Conservation (phyloP, 2,797 vertebrate genomes). For the Gorsachius magnificus region DNA sequence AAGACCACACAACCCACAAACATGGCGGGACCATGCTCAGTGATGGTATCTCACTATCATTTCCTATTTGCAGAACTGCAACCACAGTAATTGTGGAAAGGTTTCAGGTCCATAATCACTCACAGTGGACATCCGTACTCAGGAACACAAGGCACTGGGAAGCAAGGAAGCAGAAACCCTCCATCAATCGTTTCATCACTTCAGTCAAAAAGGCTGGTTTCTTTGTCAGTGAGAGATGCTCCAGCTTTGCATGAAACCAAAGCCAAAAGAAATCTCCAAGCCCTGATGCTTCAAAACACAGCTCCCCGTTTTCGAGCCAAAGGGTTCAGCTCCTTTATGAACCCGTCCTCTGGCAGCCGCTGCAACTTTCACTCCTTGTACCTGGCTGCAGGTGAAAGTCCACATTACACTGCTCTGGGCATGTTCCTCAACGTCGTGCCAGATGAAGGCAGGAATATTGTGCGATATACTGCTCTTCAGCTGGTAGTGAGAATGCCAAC, state of each 20-base stretch:
- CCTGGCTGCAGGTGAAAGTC: not conserved
- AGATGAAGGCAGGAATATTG: not conserved
- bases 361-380: not conserved
- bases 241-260: not conserved
- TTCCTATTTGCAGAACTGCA: conserved; percentile 17
- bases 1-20: conserved; percentile 23
- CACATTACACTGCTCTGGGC: not conserved
- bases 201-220: not conserved
- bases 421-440: not conserved
- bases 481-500: not conserved
- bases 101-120: not conserved
- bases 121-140: not conserved
- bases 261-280: not conserved
- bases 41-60: not conserved
- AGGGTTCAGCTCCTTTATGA: not conserved
- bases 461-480: not conserved
- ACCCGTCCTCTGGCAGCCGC: not conserved
- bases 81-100: conserved; percentile 25
- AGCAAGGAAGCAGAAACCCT: conserved; percentile 29
- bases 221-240: not conserved
- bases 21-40: not conserved
- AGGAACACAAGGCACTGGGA: not conserved
- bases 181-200: not conserved
- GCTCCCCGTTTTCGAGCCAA: not conserved
- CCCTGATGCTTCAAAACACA: not conserved